These are phyloP conservation scores for Lycaon pictus DNA, from an alignment of 2,113 vertebrate genomes.

Conservation along the genomic window DNA sequence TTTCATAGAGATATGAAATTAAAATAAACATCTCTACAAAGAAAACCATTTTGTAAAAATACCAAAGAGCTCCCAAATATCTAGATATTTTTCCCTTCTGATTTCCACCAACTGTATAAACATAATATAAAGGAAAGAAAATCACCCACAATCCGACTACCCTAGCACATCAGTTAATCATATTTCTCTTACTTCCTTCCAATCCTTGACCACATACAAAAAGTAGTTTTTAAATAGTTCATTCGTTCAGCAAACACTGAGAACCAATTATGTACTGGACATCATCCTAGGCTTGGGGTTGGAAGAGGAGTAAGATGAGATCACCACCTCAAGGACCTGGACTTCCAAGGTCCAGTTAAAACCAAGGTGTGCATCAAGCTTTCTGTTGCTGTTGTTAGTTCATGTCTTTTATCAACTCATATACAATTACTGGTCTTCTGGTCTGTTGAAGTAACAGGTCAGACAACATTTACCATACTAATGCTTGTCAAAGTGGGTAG, in stretches of 20 bases:
- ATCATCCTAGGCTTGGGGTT: background rate
- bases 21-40: conserved; percentile 75
- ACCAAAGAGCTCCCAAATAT: conserved; percentile 68
- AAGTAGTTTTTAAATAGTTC: background rate
- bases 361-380: background rate
- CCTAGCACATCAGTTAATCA: background rate
- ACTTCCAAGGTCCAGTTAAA: conserved; percentile 14
- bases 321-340: background rate
- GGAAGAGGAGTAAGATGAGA: background rate
- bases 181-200: conserved; percentile 39
- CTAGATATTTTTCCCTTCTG: conserved; percentile 60
- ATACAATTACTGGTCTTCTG: background rate
- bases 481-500: background rate
- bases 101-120: conserved; percentile 61
- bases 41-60: conserved; percentile 74
- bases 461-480: background rate
- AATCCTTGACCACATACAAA: conserved; percentile 21
- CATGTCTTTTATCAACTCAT: background rate
- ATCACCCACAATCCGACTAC: background rate
- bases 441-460: background rate
- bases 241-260: conserved; percentile 9
- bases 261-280: background rate
- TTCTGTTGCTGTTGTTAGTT: background rate
- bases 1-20: conserved; percentile 70
- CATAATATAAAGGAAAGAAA: conserved; percentile 20